Base-by-base conservation (phyloP, 2,797 vertebrate genomes). In the Thunnus albacares region DNA sequence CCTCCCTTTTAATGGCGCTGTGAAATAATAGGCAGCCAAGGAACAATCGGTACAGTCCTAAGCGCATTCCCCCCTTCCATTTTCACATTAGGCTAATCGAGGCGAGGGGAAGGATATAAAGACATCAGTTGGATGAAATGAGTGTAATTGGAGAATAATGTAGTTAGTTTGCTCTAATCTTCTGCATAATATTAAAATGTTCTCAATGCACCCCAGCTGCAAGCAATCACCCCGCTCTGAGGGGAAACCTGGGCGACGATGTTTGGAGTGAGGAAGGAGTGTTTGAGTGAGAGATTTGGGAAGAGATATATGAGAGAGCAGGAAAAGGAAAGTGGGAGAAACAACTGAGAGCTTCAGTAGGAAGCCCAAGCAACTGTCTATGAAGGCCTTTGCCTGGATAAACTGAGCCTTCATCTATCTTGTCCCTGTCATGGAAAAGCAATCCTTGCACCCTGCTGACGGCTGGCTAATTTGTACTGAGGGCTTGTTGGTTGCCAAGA, bases 81-180 rank as follows among this genome's bases (percentile, higher is more conserved):
- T 97, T 98, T 97, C 96, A 96, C 95, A 97, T 98, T 97, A 97
- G 89, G 80, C 94, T 96, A 96, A 96, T 97, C 95, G 96, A 96
- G 91, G 89, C 94, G 83, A 94, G 95, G 96, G 95, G 94, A 97
- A 96, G 95, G 91, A 96, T 96, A 96, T 95, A 90, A 97, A 97
- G 94, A 96, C 96, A 97, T 96, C 94, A 96, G 92, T 95, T 97
- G 95, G 94, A 96, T 96, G 92, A 97, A 97, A 97, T 95, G 95
- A 97, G 96, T 93, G 95, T 96, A 97, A 97, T 96, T 96, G 96
- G 95, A 97, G 95, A 96, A 95, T 96, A 96, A 95, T 97, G 93
- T 92, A 96, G 97, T 97, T 98, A 96, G 96, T 97, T 97, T 97
- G 95, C 94, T 94, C 95, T 97, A 96, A 96, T 97, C 96, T 97